These are phyloP conservation scores for Chrysemys picta DNA, from an alignment of 2,113 vertebrate genomes.

Conservation along the genomic window DNA sequence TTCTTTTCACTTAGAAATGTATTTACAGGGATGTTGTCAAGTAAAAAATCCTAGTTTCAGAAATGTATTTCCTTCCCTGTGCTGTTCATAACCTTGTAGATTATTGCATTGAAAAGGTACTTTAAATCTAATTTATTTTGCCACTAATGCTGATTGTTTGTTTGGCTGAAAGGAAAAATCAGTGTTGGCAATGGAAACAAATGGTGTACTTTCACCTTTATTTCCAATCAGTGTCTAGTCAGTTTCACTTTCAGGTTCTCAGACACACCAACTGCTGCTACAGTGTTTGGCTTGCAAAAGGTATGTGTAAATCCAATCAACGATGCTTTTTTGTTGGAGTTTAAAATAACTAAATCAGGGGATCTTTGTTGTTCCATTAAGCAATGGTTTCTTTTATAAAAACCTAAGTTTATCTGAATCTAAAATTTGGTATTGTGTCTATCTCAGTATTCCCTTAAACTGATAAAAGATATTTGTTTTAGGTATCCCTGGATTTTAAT, in stretches of 20 bases:
- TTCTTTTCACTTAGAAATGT: not conserved
- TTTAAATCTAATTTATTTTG: slow-evolving; percentile 64
- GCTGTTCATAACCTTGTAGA: slow-evolving; percentile 33
- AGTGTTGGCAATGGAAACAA: not conserved
- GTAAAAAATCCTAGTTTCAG: slow-evolving; percentile 54
- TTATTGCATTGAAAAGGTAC: slow-evolving; percentile 36
- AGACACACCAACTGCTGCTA: accelerated
- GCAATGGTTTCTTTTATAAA: not conserved
- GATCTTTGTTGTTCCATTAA: not conserved
- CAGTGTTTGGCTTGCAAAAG: not conserved
- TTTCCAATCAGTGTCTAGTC: slow-evolving; percentile 27
- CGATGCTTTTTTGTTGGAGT: not conserved
- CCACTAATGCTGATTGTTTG: slow-evolving; percentile 59
- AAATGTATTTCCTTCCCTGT: slow-evolving; percentile 33
- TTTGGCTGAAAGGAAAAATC: slow-evolving; percentile 10
- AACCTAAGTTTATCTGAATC: not conserved
- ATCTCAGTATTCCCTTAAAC: not conserved
- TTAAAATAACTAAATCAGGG: slow-evolving; percentile 11
- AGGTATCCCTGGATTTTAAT: not conserved
- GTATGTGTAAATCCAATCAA: not conserved
- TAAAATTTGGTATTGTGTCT: not conserved
- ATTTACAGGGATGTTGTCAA: not conserved
- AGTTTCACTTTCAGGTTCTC: slow-evolving; percentile 38
- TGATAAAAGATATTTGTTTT: not conserved
- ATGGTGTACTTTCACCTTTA: slow-evolving; percentile 42